Evolutionary conservation across 2,888 invertebrate genomes (phyloP).

Genomic region (Pterobdella sp.): DNA sequence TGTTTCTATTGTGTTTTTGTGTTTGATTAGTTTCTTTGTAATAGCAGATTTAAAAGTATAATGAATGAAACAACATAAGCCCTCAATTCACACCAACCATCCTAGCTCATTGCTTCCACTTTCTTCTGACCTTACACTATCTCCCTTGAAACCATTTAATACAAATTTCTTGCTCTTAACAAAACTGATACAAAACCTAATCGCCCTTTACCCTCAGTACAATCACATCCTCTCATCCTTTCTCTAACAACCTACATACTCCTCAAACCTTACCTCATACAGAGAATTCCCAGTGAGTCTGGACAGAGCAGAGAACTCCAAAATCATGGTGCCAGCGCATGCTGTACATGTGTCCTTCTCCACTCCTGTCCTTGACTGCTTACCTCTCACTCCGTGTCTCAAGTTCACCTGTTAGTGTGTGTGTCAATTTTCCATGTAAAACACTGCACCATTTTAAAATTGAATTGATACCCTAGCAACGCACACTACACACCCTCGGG

Average conservation of each 20-base stretch:
- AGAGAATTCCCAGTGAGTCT: slow-evolving; percentile 78
- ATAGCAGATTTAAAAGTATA: too few relatives aligned
- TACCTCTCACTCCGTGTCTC: slow-evolving; percentile 62
- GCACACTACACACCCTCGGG: slow-evolving; percentile 64
- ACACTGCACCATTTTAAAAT: neutral
- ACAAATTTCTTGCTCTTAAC: too few relatives aligned
- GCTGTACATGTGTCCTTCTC: slow-evolving; percentile 83
- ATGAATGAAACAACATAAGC: too few relatives aligned
- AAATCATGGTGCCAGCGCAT: slow-evolving; percentile 92
- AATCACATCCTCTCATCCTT: neutral
- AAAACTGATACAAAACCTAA: neutral
- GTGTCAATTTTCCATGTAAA: neutral
- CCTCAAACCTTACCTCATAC: slow-evolving; percentile 64
- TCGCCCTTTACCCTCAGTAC: neutral
- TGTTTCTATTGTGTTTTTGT: too few relatives aligned
- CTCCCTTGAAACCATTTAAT: too few relatives aligned
- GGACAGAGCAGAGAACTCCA: slow-evolving; percentile 92
- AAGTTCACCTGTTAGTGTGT: slow-evolving; percentile 44
- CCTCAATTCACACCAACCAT: too few relatives aligned
- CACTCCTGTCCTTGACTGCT: slow-evolving; percentile 38
- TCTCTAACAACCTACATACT: neutral
- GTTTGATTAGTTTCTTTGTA: too few relatives aligned
- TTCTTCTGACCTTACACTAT: too few relatives aligned
- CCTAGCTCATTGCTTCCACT: too few relatives aligned
- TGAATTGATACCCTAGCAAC: neutral